Base-by-base conservation (phyloP, 2,888 invertebrate species). In the Zootermopsis nevadensis region DNA sequence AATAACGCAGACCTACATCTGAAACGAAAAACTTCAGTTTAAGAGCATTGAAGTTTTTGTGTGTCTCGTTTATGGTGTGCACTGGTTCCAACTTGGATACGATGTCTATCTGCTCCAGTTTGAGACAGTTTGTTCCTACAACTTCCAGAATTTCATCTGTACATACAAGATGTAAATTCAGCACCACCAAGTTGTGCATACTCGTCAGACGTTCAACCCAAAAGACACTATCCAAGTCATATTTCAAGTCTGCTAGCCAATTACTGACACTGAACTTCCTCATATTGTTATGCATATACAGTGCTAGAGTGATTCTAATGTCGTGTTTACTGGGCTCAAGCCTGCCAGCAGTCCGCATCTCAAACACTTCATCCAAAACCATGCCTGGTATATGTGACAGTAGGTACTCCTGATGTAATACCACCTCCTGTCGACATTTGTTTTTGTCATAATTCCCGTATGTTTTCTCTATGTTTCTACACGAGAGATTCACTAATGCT, bases 121-220 rank as follows among this genome's bases (percentile, higher is more conserved):
- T 82, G 0, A 60, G 83, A 81, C 86, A 86, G 76, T 81, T 83
- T 27, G 84, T 82, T 6, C 85, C 85, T 48, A 86, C 84, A 12
- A 85, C 85, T 84, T 86, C 84, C 42, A 86, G 81, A 42, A 86
- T 86, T 72, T 86, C 85, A 82, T 86, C 86, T 19, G 86, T 86
- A 53, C 86, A 86, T 30, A 84, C 77, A 15, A 85, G 85, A 67
- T 84, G 81, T n/a, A 86, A 42, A 76, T 85, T 84, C 30, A 86
- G 82, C 12, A 83, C 76, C 19, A 84, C 84, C 48, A 86, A 69
- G 67, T 85, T 82, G 19, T 83, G 80, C 22, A 86, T 74, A 19
- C 53, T 33, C 4, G 83, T 60, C n/a, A 86, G 79, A 24, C 85
- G 83, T 22, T 53, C 77, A 24, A 84, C 76, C 86, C 86, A 86